A percentile compares a stretch with the other conserved stretches of the same genome.
Evolutionary conservation across 1,140 invertebrate genomes (phyloP).

Genomic region (Panagrolaimus sp.): DNA sequence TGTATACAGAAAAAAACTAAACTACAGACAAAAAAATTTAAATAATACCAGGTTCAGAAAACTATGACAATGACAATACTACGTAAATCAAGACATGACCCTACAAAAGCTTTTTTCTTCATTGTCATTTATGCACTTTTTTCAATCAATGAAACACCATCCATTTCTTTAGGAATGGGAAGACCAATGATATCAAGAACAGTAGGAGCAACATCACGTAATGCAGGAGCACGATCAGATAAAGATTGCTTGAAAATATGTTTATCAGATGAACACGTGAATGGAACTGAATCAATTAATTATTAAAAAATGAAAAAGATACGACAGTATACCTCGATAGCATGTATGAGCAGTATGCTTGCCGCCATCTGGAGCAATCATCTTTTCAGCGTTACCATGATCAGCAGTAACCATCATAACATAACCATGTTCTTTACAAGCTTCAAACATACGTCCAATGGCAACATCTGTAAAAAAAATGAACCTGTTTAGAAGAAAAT

Average conservation of each 20-base stretch:
- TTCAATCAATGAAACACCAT: slow-evolving; percentile 59
- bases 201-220: slow-evolving; percentile 63
- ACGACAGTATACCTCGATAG: slow-evolving; percentile 57
- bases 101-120: too few relatives aligned
- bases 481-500: slow-evolving; percentile 14
- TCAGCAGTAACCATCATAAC: slow-evolving; percentile 62
- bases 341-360: slow-evolving; percentile 63
- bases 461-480: slow-evolving; percentile 48
- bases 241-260: slow-evolving; percentile 47
- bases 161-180: slow-evolving; percentile 61
- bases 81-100: too few relatives aligned
- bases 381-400: slow-evolving; percentile 63
- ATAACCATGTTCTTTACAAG: slow-evolving; percentile 61
- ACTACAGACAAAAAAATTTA: too few relatives aligned
- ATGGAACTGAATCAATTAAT: slow-evolving; percentile 44
- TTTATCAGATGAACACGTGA: slow-evolving; percentile 55
- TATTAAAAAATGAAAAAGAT: slow-evolving; percentile 20
- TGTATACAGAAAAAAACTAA: too few relatives aligned
- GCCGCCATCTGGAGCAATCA: slow-evolving; percentile 61
- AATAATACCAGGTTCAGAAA: too few relatives aligned
- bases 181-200: slow-evolving; percentile 61
- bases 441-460: slow-evolving; percentile 60
- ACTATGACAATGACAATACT: too few relatives aligned
- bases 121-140: background rate
- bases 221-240: slow-evolving; percentile 56